Conservation (phyloP, 1,140 invertebrate species). For the Coptotermes formosanus region DNA sequence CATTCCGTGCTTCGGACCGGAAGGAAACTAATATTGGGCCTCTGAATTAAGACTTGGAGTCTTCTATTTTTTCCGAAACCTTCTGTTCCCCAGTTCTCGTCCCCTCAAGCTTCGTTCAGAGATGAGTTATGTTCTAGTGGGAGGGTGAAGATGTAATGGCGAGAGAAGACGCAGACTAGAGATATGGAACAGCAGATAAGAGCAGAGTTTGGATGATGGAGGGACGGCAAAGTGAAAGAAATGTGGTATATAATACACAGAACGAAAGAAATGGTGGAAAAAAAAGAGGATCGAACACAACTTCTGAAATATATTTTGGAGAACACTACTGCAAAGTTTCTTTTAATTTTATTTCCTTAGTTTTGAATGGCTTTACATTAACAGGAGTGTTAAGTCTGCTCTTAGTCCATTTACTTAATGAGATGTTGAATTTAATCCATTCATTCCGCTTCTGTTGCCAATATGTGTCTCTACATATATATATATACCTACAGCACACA, state of each 20-base stretch:
- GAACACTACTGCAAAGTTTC: neutral
- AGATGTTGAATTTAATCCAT: too few relatives aligned
- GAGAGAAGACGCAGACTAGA: neutral
- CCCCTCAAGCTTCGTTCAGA: neutral
- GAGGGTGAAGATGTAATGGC: neutral
- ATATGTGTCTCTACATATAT: too few relatives aligned
- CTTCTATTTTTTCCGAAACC: neutral
- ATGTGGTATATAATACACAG: slow-evolving; percentile 18
- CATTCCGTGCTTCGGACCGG: neutral
- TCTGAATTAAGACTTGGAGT: slow-evolving; percentile 12
- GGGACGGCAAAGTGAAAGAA: slow-evolving; percentile 24
- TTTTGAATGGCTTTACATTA: neutral
- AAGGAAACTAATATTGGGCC: slow-evolving; percentile 16
- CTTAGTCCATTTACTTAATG: neutral
- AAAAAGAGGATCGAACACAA: neutral
- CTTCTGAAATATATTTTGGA: neutral
- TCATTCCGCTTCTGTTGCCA: too few relatives aligned
- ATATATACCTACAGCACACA: too few relatives aligned
- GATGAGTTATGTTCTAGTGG: slow-evolving; percentile 22
- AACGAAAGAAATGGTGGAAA: neutral
- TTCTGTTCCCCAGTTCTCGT: neutral
- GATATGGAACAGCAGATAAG: slow-evolving; percentile 25
- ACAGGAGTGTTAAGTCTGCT: neutral
- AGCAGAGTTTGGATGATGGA: neutral
- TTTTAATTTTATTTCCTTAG: neutral